phyloP scores from a whole-genome alignment of 1,140 invertebrate species.

The Sycophaga agraensis region DNA sequence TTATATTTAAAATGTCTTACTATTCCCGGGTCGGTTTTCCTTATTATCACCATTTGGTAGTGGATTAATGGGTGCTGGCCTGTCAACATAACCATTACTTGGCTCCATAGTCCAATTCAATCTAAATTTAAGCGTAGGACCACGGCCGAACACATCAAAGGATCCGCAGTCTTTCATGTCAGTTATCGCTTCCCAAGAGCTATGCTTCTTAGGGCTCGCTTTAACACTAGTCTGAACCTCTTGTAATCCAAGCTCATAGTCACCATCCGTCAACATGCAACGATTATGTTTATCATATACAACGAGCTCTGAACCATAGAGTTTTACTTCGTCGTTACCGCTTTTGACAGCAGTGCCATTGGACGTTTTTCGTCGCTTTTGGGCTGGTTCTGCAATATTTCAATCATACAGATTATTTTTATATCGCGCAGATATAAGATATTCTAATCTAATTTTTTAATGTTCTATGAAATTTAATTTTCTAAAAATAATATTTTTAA shows the following conservation, averaged over 20 bases:
- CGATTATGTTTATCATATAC: constrained; percentile 89
- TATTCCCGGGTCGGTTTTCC: constrained; percentile 62
- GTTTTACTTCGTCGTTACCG: constrained; percentile 62
- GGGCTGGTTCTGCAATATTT: constrained; percentile 60
- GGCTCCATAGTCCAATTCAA: constrained; percentile 79
- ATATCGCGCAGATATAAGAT: too few relatives aligned
- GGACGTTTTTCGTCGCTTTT: constrained; percentile 63
- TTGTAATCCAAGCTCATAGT: constrained; percentile 84
- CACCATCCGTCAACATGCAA: constrained; percentile 82
- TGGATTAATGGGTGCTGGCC: constrained; percentile 58
- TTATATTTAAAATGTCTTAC: too few relatives aligned
- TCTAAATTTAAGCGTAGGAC: constrained; percentile 81
- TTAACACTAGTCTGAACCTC: constrained; percentile 65
- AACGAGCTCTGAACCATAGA: constrained; percentile 82
- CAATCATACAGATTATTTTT: neutral
- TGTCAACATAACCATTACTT: constrained; percentile 69
- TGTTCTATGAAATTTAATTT: too few relatives aligned
- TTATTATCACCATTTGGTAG: constrained; percentile 61
- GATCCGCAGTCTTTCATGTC: constrained; percentile 67
- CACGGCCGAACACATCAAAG: constrained; percentile 72
- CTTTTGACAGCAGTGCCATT: constrained; percentile 49
- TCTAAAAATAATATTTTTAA: too few relatives aligned
- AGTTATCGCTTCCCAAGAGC: constrained; percentile 80
- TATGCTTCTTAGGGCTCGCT: constrained; percentile 66
- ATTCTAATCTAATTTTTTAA: too few relatives aligned